Conservation (phyloP, 2,888 invertebrate genomes). For the Lutraria lutraria region DNA sequence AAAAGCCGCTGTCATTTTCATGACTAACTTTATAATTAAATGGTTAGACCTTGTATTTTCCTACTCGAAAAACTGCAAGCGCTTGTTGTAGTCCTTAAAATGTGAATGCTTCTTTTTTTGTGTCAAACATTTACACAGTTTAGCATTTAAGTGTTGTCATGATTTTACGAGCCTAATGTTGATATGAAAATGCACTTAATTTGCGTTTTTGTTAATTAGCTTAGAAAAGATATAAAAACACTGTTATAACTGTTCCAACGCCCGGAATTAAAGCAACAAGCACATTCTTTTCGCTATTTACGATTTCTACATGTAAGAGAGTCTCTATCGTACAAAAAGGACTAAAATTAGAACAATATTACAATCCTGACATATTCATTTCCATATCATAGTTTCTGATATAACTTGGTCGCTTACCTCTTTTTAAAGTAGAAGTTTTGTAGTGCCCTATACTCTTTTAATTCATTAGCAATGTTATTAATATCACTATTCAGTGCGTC, state of each 20-base stretch:
- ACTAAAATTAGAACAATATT: too few relatives aligned
- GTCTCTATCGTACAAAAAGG: too few relatives aligned
- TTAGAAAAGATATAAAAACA: background rate
- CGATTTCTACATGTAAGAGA: too few relatives aligned
- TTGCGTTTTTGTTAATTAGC: constrained; percentile 20
- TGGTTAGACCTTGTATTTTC: constrained; percentile 20
- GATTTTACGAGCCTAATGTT: background rate
- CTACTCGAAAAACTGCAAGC: constrained; percentile 1
- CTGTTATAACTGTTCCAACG: background rate
- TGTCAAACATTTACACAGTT: constrained; percentile 5
- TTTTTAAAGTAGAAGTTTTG: too few relatives aligned
- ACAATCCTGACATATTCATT: too few relatives aligned
- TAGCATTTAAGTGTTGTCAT: constrained; percentile 15
- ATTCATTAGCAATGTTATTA: too few relatives aligned
- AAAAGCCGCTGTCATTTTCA: background rate
- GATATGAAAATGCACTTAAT: constrained; percentile 20
- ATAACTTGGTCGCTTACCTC: too few relatives aligned
- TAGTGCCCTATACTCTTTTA: too few relatives aligned
- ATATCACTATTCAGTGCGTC: too few relatives aligned
- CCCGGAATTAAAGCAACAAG: background rate
- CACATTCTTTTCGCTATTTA: too few relatives aligned
- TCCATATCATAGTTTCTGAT: too few relatives aligned
- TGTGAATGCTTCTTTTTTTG: background rate
- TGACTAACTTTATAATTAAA: constrained; percentile 14
- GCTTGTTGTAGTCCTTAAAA: background rate